Conservation (phyloP, 2,888 invertebrate genomes). For the Patella caerulea region DNA sequence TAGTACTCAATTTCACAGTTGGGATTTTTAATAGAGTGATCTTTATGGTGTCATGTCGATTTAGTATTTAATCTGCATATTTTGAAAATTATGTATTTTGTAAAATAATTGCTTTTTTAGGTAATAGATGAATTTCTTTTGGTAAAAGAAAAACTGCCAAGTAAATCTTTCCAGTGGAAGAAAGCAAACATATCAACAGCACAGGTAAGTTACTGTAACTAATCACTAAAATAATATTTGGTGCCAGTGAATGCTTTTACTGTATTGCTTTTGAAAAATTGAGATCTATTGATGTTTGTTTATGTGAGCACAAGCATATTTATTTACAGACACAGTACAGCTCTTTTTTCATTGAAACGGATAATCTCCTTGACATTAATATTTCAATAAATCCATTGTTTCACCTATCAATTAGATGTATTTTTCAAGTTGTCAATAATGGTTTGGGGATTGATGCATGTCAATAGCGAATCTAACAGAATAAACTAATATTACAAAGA, state of each 20-base stretch:
- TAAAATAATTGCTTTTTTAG: slow-evolving; percentile 33
- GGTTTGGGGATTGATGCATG: too few relatives aligned
- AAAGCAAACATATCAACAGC: slow-evolving; percentile 47
- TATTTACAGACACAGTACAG: neutral
- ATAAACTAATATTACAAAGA: too few relatives aligned
- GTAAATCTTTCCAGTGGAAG: slow-evolving; percentile 47
- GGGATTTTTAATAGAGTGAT: slow-evolving; percentile 10
- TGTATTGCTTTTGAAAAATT: neutral
- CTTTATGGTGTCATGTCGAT: neutral
- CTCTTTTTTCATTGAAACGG: too few relatives aligned
- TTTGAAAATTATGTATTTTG: too few relatives aligned
- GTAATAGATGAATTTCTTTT: slow-evolving; percentile 61
- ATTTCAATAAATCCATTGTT: too few relatives aligned
- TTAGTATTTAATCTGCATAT: too few relatives aligned
- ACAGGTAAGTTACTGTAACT: slow-evolving; percentile 43
- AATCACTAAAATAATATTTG: too few relatives aligned
- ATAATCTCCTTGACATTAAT: too few relatives aligned
- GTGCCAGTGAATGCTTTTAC: too few relatives aligned
- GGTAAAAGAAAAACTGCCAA: slow-evolving; percentile 53
- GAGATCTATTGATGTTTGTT: neutral
- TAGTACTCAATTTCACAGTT: neutral
- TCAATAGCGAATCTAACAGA: too few relatives aligned
- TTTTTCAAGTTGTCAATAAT: too few relatives aligned
- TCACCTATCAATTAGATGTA: too few relatives aligned
- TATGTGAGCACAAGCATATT: neutral